phyloP scores from a whole-genome alignment of 2,888 invertebrate species.

The Nebria salina region DNA sequence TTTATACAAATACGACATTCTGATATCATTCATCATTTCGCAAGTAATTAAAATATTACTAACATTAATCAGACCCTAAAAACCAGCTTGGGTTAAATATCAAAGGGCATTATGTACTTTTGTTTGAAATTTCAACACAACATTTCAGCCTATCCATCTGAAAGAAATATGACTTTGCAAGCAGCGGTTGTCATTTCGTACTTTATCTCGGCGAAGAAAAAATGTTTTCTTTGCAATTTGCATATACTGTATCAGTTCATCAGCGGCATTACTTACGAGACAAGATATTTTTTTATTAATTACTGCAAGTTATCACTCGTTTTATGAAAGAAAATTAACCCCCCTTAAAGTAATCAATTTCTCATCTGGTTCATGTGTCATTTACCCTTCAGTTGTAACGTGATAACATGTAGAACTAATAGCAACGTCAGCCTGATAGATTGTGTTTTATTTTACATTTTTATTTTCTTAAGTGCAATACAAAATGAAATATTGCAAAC shows the following conservation, averaged over 20 bases:
- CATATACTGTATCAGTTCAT: not conserved
- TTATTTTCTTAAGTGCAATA: too few species aligned
- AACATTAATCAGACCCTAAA: not conserved
- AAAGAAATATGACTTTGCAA: not conserved
- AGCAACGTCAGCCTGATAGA: too few species aligned
- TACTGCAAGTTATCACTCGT: not conserved
- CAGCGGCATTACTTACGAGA: not conserved
- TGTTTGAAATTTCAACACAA: not conserved
- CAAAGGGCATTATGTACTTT: not conserved
- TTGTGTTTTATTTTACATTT: too few species aligned
- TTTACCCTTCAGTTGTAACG: not conserved
- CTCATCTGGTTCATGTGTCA: not conserved
- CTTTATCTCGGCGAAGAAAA: not conserved
- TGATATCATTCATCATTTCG: not conserved
- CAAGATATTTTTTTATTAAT: conserved; percentile 1
- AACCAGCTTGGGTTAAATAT: not conserved
- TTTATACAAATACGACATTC: not conserved
- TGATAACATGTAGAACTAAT: too few species aligned
- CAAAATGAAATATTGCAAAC: too few species aligned
- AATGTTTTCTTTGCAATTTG: not conserved
- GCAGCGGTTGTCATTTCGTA: not conserved
- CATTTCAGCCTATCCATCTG: not conserved
- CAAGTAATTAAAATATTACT: not conserved
- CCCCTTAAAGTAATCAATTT: not conserved
- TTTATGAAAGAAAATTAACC: not conserved